phyloP scores from a whole-genome alignment of 2,888 invertebrate species.

The Colostygia pectinataria region DNA sequence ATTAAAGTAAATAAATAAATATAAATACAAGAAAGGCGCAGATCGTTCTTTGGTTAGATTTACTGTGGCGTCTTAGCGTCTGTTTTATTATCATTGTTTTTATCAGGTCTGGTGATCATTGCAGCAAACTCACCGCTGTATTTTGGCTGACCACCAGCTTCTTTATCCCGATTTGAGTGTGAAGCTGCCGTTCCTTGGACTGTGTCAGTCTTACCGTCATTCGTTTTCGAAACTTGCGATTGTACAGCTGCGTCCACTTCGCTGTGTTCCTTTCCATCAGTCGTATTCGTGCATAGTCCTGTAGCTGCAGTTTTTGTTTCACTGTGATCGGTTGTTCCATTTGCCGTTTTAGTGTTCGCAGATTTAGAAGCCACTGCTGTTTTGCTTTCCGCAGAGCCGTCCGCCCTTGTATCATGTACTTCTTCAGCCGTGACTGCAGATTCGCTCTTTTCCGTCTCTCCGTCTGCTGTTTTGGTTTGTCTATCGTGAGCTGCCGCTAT shows the following conservation, averaged over 20 bases:
- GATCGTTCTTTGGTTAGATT: too few species aligned
- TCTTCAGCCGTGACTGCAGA: background rate
- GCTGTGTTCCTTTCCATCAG: constrained; percentile 6
- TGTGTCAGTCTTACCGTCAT: constrained; percentile 1
- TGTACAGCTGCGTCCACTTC: background rate
- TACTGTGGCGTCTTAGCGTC: background rate
- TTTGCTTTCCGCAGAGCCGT: background rate
- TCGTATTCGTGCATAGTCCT: background rate
- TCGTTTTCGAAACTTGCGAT: constrained; percentile 2
- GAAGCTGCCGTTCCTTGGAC: background rate
- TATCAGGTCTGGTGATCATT: background rate
- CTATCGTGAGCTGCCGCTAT: background rate
- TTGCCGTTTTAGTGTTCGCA: background rate
- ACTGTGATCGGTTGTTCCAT: constrained; percentile 4
- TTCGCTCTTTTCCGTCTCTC: constrained; percentile 7
- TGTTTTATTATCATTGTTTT: background rate
- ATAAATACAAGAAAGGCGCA: too few species aligned
- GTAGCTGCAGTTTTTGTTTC: constrained; percentile 5
- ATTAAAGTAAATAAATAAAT: too few species aligned
- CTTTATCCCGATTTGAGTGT: constrained; percentile 1
- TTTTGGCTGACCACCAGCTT: constrained; percentile 6
- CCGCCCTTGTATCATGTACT: background rate
- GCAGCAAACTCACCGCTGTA: background rate
- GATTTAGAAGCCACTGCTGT: background rate
- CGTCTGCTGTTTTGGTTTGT: constrained; percentile 8